Conservation (phyloP, 2,113 vertebrate genomes). For the Myotis davidii region DNA sequence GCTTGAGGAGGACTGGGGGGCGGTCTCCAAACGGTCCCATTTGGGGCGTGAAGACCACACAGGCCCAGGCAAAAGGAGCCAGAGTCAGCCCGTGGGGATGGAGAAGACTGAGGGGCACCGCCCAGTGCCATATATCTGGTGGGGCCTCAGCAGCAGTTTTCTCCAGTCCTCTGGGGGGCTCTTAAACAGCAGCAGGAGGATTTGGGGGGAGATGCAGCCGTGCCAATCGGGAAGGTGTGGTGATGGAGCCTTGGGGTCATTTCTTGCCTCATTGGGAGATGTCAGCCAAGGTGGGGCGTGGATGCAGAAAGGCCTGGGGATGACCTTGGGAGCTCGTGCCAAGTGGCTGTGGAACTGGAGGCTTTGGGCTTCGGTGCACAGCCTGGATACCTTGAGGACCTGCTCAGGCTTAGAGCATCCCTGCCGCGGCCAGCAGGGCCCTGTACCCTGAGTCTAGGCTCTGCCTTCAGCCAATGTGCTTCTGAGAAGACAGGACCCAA, state of each 20-base stretch:
- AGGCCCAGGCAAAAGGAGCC: neutral
- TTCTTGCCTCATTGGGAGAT: neutral
- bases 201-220: neutral
- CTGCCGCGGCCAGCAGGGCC: neutral
- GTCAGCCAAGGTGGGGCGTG: neutral
- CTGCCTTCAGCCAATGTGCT: neutral
- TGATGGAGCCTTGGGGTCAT: neutral
- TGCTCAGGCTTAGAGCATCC: neutral
- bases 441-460: neutral
- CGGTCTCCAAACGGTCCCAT: neutral
- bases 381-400: neutral
- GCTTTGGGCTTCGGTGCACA: neutral
- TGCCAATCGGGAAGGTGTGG: neutral
- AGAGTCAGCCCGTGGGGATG: neutral
- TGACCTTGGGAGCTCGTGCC: neutral
- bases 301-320: neutral
- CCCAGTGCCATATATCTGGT: neutral
- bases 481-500: neutral
- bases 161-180: neutral
- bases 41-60: fast-evolving
- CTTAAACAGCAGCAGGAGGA: neutral
- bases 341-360: neutral
- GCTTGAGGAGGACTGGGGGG: no score
- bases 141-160: neutral
- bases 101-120: neutral